phyloP scores from a whole-genome alignment of 2,888 invertebrate species.

The Diadromus collaris region DNA sequence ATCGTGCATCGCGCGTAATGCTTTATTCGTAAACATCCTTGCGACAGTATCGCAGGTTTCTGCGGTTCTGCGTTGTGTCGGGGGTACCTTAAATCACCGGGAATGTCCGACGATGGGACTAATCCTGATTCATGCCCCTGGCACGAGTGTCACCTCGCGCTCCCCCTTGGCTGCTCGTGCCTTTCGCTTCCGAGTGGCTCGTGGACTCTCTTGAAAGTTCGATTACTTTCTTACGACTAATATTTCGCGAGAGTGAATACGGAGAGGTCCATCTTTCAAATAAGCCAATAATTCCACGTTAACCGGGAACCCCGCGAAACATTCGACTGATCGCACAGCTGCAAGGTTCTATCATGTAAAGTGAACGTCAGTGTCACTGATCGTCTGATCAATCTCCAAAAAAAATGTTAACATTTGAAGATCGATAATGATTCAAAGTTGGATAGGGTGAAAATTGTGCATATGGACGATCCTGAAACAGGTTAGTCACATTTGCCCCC shows the following conservation, averaged over 20 bases:
- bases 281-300: neutral
- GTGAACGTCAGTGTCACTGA: neutral
- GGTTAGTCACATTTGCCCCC: neutral
- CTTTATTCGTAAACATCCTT: slow-evolving; percentile 60
- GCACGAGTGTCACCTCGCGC: slow-evolving; percentile 51
- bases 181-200: slow-evolving; percentile 20
- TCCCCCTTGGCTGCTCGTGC: slow-evolving; percentile 12
- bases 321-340: neutral
- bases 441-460: neutral
- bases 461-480: neutral
- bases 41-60: slow-evolving; percentile 54
- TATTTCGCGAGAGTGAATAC: slow-evolving; percentile 17
- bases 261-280: neutral
- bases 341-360: neutral
- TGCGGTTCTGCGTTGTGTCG: slow-evolving; percentile 41
- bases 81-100: slow-evolving; percentile 73
- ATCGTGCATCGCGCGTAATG: slow-evolving; percentile 54
- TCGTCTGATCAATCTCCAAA: neutral
- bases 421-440: neutral
- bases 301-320: neutral
- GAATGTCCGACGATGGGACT: slow-evolving; percentile 71
- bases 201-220: slow-evolving; percentile 45
- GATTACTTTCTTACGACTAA: slow-evolving; percentile 17
- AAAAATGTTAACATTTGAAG: neutral
- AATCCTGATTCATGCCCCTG: slow-evolving; percentile 75